phyloP scores from a whole-genome alignment of 2,797 vertebrate genomes.

The Pogoniulus pusillus region DNA sequence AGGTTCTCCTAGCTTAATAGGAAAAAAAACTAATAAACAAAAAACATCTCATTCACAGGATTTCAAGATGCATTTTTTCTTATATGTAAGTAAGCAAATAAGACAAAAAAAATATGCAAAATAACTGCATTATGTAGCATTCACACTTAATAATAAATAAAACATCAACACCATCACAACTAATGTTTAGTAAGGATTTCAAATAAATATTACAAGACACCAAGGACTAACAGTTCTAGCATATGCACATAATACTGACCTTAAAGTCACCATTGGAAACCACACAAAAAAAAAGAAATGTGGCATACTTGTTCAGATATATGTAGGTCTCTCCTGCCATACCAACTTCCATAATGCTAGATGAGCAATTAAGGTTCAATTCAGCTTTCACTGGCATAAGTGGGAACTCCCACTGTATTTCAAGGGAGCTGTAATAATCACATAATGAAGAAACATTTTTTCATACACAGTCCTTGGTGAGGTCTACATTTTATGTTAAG shows the following conservation, averaged over 20 bases:
- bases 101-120: background rate
- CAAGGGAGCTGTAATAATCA: background rate
- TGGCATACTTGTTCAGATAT: background rate
- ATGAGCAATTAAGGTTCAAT: background rate
- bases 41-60: background rate
- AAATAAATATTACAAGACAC: background rate
- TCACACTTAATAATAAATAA: background rate
- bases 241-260: background rate
- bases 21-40: background rate
- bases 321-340: background rate
- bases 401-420: background rate
- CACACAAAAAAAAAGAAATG: background rate
- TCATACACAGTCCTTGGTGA: background rate
- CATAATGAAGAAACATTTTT: background rate
- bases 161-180: background rate
- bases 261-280: background rate
- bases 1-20: background rate
- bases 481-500: slow-evolving; percentile 14
- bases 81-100: background rate
- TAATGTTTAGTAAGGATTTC: background rate
- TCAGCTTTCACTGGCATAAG: background rate
- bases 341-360: background rate
- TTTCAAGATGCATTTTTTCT: no score
- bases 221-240: background rate
- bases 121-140: background rate